Evolutionary conservation across 2,797 vertebrate genomes (phyloP).

Genomic region (Oophaga sylvatica): DNA sequence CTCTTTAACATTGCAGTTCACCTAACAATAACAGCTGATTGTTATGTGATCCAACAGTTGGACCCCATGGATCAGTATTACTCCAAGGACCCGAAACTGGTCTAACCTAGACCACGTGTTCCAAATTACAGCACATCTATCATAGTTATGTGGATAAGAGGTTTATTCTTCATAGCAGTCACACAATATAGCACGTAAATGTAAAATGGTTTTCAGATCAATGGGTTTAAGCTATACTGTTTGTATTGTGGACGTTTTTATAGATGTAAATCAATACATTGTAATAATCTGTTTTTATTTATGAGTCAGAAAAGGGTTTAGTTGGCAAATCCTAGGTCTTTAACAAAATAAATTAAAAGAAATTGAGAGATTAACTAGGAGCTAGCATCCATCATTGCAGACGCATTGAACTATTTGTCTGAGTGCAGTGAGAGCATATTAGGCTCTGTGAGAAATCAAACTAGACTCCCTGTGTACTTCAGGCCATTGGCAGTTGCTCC

Average conservation of each 20-base stretch:
- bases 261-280: neutral
- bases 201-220: neutral
- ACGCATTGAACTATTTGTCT: conserved; percentile 6
- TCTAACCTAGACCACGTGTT: neutral
- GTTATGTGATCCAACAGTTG: neutral
- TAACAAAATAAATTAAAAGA: neutral
- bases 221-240: neutral
- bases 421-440: conserved; percentile 17
- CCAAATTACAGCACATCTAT: neutral
- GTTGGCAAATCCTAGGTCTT: neutral
- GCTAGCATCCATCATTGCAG: neutral
- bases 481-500: conserved; percentile 48
- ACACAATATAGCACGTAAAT: neutral
- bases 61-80: neutral
- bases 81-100: neutral
- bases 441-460: conserved; percentile 19
- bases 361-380: neutral
- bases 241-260: neutral
- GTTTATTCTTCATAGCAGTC: neutral
- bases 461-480: conserved; percentile 7
- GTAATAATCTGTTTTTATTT: neutral
- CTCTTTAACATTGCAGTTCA: neutral
- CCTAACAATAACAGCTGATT: neutral
- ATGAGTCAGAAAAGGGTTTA: neutral
- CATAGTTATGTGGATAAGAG: neutral